These are phyloP conservation scores for Ranitomeya imitator DNA, from an alignment of 2,113 vertebrate species.

Conservation along the genomic window DNA sequence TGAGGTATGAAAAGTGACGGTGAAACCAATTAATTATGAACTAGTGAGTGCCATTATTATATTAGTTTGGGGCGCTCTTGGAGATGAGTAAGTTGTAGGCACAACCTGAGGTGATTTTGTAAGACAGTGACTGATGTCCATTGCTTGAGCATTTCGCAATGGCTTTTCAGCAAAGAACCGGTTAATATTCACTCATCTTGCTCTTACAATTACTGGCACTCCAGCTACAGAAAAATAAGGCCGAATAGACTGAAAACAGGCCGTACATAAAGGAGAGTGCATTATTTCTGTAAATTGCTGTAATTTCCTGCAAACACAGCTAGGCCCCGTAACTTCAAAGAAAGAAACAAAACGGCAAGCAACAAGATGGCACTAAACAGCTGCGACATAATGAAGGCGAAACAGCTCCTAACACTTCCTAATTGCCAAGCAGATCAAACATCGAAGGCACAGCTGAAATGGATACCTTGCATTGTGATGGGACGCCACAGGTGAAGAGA, in stretches of 20 bases:
- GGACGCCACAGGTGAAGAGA: conserved; percentile 17
- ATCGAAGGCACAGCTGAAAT: conserved; percentile 43
- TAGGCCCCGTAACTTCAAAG: conserved; percentile 55
- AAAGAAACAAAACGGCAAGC: conserved; percentile 53
- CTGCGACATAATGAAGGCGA: conserved; percentile 58
- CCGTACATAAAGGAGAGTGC: conserved; percentile 56
- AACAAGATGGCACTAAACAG: conserved; percentile 59
- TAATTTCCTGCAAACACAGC: conserved; percentile 58
- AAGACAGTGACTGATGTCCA: not conserved
- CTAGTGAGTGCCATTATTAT: not conserved
- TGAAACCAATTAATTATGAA: not conserved
- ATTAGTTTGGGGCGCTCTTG: not conserved
- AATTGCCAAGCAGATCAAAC: conserved; percentile 57
- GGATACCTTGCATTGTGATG: conserved; percentile 51
- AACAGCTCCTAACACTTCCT: conserved; percentile 55
- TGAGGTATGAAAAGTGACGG: not conserved
- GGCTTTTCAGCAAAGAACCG: conserved; percentile 10
- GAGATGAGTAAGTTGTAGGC: not conserved
- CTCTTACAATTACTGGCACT: conserved; percentile 47
- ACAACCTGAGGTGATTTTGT: not conserved
- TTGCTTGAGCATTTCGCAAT: not conserved
- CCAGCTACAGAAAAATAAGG: conserved; percentile 49
- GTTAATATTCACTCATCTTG: conserved; percentile 48
- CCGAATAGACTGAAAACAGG: conserved; percentile 53
- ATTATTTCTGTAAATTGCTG: conserved; percentile 58